These are phyloP conservation scores for Sphaerophoria taeniata DNA, from an alignment of 2,888 invertebrate genomes.

Conservation along the genomic window DNA sequence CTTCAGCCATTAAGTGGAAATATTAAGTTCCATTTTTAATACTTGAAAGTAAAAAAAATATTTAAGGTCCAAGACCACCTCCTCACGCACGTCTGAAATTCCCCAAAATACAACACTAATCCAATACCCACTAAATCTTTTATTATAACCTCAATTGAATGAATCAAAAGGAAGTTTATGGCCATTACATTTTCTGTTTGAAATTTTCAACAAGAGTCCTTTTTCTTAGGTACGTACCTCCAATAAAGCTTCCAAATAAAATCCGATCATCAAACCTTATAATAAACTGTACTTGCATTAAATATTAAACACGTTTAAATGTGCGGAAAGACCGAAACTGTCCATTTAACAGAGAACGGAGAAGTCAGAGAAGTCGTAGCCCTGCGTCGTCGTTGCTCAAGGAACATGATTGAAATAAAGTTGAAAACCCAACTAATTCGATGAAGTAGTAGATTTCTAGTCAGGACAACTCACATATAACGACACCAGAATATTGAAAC, in stretches of 20 bases:
- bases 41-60: too few relatives aligned
- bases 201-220: slow-evolving; percentile 17
- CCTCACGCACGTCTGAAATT: too few relatives aligned
- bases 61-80: too few relatives aligned
- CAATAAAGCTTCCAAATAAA: slow-evolving; percentile 36
- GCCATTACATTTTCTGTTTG: slow-evolving; percentile 28
- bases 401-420: slow-evolving; percentile 57
- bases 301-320: slow-evolving; percentile 62
- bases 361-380: too few relatives aligned
- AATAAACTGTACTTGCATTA: slow-evolving; percentile 59
- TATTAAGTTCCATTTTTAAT: too few relatives aligned
- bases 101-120: too few relatives aligned
- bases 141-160: slow-evolving; percentile 11
- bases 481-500: slow-evolving; percentile 54
- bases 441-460: neutral
- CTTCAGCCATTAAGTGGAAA: too few relatives aligned
- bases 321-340: slow-evolving; percentile 49
- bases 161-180: slow-evolving; percentile 30
- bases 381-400: neutral
- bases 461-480: slow-evolving; percentile 8
- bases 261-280: slow-evolving; percentile 54
- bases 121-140: neutral
- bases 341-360: slow-evolving; percentile 10
- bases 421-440: slow-evolving; percentile 40
- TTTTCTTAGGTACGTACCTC: too few relatives aligned